Evolutionary conservation across 2,113 vertebrate genomes (phyloP).

Genomic region (Donacobius atricapilla): DNA sequence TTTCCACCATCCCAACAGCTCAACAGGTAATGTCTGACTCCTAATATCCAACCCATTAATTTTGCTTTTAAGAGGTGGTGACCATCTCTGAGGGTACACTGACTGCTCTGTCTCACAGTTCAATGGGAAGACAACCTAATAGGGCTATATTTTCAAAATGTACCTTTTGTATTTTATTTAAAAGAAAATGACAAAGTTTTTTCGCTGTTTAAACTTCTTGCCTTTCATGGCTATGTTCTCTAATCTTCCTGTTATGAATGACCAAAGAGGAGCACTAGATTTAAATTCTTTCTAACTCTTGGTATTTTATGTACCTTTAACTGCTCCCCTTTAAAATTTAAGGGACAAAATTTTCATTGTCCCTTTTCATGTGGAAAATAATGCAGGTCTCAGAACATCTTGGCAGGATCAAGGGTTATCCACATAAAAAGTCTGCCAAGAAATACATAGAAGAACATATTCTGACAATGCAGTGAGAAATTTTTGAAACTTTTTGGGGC

Average conservation of each 20-base stretch:
- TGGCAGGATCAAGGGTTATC: neutral
- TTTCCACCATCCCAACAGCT: neutral
- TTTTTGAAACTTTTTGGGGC: neutral
- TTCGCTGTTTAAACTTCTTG: neutral
- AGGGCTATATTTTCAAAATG: neutral
- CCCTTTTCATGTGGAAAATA: neutral
- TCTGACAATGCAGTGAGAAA: neutral
- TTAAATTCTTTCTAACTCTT: neutral
- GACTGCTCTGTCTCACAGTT: neutral
- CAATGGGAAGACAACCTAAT: neutral
- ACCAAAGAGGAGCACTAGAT: neutral
- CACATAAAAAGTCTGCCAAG: fast-evolving
- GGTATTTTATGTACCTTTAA: neutral
- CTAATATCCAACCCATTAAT: neutral
- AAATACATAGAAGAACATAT: neutral
- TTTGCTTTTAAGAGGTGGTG: neutral
- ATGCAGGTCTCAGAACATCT: neutral
- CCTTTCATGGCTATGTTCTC: neutral
- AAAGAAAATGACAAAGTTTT: neutral
- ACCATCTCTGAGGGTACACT: neutral
- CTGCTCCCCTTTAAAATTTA: neutral
- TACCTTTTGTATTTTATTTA: neutral
- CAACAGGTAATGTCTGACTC: neutral
- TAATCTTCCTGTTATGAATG: neutral
- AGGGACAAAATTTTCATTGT: neutral